phyloP scores from a whole-genome alignment of 2,113 vertebrate genomes.

The Colaptes auratus region DNA sequence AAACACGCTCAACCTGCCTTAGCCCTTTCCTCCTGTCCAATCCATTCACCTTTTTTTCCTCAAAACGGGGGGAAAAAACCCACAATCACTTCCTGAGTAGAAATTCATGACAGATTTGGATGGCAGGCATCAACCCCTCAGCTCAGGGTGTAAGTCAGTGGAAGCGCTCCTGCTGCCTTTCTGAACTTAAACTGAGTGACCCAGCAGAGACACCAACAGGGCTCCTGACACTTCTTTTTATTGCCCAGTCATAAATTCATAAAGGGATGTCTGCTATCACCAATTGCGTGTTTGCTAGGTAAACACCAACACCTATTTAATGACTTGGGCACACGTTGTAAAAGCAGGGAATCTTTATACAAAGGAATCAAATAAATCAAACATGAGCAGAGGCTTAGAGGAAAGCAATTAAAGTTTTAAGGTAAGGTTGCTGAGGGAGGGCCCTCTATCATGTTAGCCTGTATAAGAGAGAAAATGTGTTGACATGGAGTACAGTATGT shows the following conservation, averaged over 20 bases:
- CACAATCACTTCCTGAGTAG: not conserved
- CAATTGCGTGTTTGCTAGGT: conserved; percentile 82
- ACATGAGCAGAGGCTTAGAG: conserved; percentile 70
- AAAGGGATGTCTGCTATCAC: conserved; percentile 72
- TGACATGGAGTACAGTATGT: conserved; percentile 64
- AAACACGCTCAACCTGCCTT: conserved; percentile 29
- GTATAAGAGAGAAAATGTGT: conserved; percentile 76
- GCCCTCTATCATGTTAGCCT: conserved; percentile 51
- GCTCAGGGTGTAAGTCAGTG: conserved; percentile 9
- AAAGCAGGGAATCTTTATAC: conserved; percentile 83
- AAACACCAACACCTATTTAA: conserved; percentile 86
- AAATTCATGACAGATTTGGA: conserved; percentile 45
- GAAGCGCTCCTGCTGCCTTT: conserved; percentile 17
- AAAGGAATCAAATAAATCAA: conserved; percentile 82
- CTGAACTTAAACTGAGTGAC: conserved; percentile 57
- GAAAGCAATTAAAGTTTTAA: conserved; percentile 77
- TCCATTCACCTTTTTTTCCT: conserved; percentile 19
- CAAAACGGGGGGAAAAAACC: not conserved
- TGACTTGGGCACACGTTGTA: conserved; percentile 83
- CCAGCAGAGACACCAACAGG: conserved; percentile 57
- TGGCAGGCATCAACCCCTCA: conserved; percentile 4
- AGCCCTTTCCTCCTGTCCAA: not conserved
- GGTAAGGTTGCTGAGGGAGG: conserved; percentile 68
- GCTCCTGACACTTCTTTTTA: conserved; percentile 79
- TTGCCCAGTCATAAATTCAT: conserved; percentile 86